Base-by-base conservation (phyloP, 2,113 vertebrate genomes). In the Numenius arquata region DNA sequence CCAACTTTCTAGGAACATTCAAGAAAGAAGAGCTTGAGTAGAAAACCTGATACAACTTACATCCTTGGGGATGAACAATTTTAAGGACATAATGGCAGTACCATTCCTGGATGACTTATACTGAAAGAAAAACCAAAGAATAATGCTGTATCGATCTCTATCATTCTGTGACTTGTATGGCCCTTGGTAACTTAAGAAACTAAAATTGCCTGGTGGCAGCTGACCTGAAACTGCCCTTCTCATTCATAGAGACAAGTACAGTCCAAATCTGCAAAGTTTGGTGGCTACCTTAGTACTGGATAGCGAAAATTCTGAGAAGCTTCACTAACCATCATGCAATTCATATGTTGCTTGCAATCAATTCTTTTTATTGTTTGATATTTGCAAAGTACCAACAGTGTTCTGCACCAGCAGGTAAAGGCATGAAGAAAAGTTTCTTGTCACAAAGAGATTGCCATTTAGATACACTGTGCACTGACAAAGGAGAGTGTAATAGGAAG, bases 371-470 rank as follows among this genome's bases (percentile, higher is more conserved):
- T 81, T 95, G 83, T 73, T 76, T 89, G 80, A 85, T 93, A 90
- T 91, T 95, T 96, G 70, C 74, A 45, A 89, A 92, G 84, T 73
- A 93, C 80, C 77, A 58, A 30, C 34, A 41, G 53, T 25, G 91
- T 96, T 96, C 90, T 95, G 92, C 92, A 79, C 66, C 89, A 95
- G 87, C 92, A 92, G 70, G 89, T 91, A 94, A 91, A 96, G 32
- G 66, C 91, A 85, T 34, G 89, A 81, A 95, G 93, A 93, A 68
- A 95, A 95, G 88, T 94, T 96, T 66, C 88, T 92, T 85, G 88
- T 93, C 83, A 93, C 90, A 90, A 82, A 87, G 86, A 96, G 87
- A 95, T 73, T 95, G 92, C 91, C 81, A 68, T 95, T 95, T 92
- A 95, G 91, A 92, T 92, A 92, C 74, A 73, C 66, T 50, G 29